A percentile compares a stretch with the other conserved stretches of the same genome.
Evolutionary conservation across 2,113 vertebrate species (phyloP).

Genomic region (Orcinus orca): DNA sequence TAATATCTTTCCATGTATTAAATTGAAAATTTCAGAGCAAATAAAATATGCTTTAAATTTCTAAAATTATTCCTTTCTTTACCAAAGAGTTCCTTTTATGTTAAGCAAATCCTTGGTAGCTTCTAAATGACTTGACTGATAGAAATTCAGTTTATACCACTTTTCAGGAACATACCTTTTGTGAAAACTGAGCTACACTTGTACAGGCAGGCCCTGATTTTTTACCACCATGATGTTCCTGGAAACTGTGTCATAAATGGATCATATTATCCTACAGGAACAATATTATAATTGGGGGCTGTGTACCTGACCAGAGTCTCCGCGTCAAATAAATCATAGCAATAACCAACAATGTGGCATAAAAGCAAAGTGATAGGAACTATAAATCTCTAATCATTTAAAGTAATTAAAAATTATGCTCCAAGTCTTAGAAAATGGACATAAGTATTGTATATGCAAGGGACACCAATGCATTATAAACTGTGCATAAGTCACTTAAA

Average conservation of each 20-base stretch:
- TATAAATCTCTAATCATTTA: constrained; percentile 38
- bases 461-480: background rate
- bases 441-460: background rate
- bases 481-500: constrained; percentile 10
- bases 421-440: background rate
- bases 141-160: constrained; percentile 22
- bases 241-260: background rate
- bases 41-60: constrained; percentile 41
- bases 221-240: constrained; percentile 14
- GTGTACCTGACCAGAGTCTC: background rate
- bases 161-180: constrained; percentile 40
- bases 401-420: constrained; percentile 37
- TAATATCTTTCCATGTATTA: background rate
- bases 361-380: constrained; percentile 30
- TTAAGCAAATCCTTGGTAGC: background rate
- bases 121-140: background rate
- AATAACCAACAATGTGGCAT: background rate
- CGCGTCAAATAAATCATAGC: constrained; percentile 32
- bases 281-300: constrained; percentile 22
- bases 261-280: constrained; percentile 14
- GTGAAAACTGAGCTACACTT: constrained; percentile 20
- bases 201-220: constrained; percentile 10
- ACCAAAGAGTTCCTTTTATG: background rate
- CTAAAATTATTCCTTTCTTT: constrained; percentile 15
- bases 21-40: constrained; percentile 14